Percentiles rank a stretch among this genome's conserved stretches.
Evolutionary conservation across 35 echinoderm and acorn worm genomes (phyloP).

Genomic region (Anneissia japonica): DNA sequence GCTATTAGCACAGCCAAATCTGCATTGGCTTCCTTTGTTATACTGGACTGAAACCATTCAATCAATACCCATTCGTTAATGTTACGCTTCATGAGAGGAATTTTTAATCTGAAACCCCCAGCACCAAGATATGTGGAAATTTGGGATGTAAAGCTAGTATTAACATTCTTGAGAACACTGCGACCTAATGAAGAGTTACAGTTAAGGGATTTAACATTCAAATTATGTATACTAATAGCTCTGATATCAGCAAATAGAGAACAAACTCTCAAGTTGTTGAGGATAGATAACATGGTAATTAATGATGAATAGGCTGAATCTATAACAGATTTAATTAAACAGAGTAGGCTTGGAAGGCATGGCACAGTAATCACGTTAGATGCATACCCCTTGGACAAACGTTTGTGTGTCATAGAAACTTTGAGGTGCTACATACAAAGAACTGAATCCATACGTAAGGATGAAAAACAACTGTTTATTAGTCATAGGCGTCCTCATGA

Average conservation of each 20-base stretch:
- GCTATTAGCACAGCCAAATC: background rate
- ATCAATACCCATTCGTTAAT: background rate
- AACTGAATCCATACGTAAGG: background rate
- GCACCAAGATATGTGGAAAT: background rate
- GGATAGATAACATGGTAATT: too few species aligned
- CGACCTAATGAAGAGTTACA: background rate
- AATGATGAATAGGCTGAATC: background rate
- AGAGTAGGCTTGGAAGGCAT: too few species aligned
- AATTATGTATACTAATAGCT: conserved; percentile 6
- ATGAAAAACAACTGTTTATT: conserved; percentile 23
- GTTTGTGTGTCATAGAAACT: too few species aligned
- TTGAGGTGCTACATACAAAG: background rate
- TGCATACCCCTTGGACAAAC: background rate
- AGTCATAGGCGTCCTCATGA: conserved; percentile 19
- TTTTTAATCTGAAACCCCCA: background rate
- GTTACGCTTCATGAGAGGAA: background rate
- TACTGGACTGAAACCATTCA: background rate
- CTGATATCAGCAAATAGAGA: background rate
- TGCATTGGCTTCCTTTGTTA: background rate
- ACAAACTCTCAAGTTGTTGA: background rate
- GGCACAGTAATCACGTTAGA: background rate
- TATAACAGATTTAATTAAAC: background rate
- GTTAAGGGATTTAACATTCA: background rate
- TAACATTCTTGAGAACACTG: background rate
- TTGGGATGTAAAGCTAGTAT: background rate